Percentiles rank a stretch among this genome's conserved stretches.
phyloP scores from a whole-genome alignment of 2,888 invertebrate species.

The Orthosia gracilis region DNA sequence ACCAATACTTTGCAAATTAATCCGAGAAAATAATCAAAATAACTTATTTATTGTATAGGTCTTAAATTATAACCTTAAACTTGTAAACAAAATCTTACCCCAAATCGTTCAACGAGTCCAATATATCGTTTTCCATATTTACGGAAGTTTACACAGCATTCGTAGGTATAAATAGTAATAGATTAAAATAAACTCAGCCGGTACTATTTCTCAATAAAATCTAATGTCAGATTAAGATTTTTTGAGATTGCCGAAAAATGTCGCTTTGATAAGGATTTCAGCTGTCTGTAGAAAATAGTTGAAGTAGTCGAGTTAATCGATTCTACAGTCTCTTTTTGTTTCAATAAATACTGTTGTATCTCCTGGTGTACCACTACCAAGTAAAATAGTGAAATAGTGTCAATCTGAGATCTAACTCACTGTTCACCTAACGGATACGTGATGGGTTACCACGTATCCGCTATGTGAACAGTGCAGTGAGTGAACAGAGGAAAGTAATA shows the following conservation, averaged over 20 bases:
- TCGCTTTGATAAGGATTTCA: conserved; percentile 33
- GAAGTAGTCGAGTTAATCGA: conserved; percentile 19
- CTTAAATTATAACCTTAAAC: conserved; percentile 54
- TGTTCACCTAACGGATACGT: too few relatives aligned
- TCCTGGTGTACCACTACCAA: too few relatives aligned
- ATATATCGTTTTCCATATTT: conserved; percentile 92
- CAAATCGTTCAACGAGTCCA: conserved; percentile 91
- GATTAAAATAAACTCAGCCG: conserved; percentile 39
- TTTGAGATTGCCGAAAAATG: conserved; percentile 14
- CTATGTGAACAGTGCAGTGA: too few relatives aligned
- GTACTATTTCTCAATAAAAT: conserved; percentile 41
- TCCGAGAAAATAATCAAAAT: not conserved
- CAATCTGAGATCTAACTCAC: too few relatives aligned
- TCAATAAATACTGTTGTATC: too few relatives aligned
- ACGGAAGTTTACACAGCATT: conserved; percentile 35
- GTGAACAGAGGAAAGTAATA: too few relatives aligned
- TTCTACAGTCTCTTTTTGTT: too few relatives aligned
- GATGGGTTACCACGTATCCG: too few relatives aligned
- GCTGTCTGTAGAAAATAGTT: too few relatives aligned
- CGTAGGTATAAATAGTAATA: conserved; percentile 8
- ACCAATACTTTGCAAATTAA: conserved; percentile 1
- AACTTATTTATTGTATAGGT: not conserved
- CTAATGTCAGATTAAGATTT: conserved; percentile 26
- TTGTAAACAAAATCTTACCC: conserved; percentile 87
- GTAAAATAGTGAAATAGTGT: too few relatives aligned